Base-by-base conservation (phyloP, 2,113 vertebrate species). In the Cygnus buccinator region DNA sequence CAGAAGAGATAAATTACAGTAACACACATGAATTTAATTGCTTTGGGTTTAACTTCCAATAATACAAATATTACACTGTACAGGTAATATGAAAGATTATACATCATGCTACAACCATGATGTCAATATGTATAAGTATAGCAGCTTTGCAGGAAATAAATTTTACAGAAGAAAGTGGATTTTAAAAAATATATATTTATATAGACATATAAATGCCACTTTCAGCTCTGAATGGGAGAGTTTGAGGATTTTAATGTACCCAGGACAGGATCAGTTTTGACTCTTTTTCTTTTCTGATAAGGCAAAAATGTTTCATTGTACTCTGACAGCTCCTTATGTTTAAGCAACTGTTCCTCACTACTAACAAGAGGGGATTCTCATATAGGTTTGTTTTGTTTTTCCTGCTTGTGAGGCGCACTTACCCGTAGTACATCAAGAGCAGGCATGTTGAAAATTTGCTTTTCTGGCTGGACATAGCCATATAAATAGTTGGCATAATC, bases 361-460 rank as follows among this genome's bases (percentile, higher is more conserved):
- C 68, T 43, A 28, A 48, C 26, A 52, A n/a, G 71, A 88, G 41
- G 41, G 83, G 71, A 70, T 78, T 90, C 78, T 94, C 2, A 3
- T 48, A 17, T n/a, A 91, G 62, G 81, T 29, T 55, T 55, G 28
- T 54, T 62, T 62, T 50, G 46, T 65, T 58, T 92, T 96, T 95
- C 87, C 75, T 93, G 72, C 67, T 95, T 83, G 58, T 62, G 67
- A 90, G 31, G 67, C 55, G 29, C 59, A 52, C 91, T 90, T 91
- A 83, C 63, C 67, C 62, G 23, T n/a, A 83, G 71, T 83, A 46
- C 35, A 46, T 48, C 63, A 90, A 71, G 31, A 90, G 46, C 59
- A 93, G 37, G 59, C 87, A 77, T 74, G 67, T 90, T 93, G 84
- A 95, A 95, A 94, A 95, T 92, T 83, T 73, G 43, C 85, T 95